A percentile compares a stretch with the other conserved stretches of the same genome.
Evolutionary conservation across 2,888 invertebrate species (phyloP).

Genomic region (Diplolepis rosae): DNA sequence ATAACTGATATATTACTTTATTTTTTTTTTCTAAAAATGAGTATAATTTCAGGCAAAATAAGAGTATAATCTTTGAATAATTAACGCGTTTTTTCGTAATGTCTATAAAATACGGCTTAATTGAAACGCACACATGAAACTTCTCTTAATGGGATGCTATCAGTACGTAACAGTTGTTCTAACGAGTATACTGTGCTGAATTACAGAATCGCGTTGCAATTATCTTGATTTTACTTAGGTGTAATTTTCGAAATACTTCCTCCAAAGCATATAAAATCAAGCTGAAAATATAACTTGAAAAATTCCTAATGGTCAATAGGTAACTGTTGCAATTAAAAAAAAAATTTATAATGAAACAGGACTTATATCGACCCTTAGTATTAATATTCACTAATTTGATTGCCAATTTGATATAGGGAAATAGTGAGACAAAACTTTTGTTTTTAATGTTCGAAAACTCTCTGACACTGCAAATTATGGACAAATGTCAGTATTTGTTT

Average conservation of each 20-base stretch:
- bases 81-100: too few relatives aligned
- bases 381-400: too few relatives aligned
- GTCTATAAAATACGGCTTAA: slow-evolving; percentile 64
- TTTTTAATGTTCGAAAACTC: too few relatives aligned
- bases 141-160: slow-evolving; percentile 66
- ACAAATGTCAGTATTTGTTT: not conserved
- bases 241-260: slow-evolving; percentile 9
- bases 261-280: not conserved
- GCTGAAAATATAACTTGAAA: slow-evolving; percentile 8
- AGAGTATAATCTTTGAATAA: too few relatives aligned
- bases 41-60: not conserved
- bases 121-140: slow-evolving; percentile 65
- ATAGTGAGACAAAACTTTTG: too few relatives aligned
- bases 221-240: slow-evolving; percentile 17
- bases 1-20: not conserved
- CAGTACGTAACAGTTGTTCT: slow-evolving; percentile 64
- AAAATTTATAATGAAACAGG: too few relatives aligned
- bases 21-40: not conserved
- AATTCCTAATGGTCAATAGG: not conserved
- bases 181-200: slow-evolving; percentile 58
- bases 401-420: too few relatives aligned
- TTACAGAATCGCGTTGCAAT: slow-evolving; percentile 1
- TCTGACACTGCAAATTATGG: too few relatives aligned
- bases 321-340: not conserved
- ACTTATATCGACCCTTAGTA: too few relatives aligned